Evolutionary conservation across 2,113 vertebrate genomes (phyloP).

Genomic region (Syngnathus typhle): DNA sequence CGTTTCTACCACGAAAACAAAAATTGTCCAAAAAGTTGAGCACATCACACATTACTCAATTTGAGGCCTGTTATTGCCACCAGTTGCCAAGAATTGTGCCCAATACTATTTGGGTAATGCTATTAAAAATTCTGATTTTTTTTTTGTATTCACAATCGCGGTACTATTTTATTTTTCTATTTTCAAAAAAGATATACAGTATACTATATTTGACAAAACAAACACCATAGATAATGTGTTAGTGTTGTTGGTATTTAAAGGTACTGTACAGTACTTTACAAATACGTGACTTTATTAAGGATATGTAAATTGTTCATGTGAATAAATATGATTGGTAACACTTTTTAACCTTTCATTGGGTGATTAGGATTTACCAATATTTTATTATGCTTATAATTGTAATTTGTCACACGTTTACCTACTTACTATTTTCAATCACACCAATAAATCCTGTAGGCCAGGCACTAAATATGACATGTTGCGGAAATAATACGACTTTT

Average conservation of each 20-base stretch:
- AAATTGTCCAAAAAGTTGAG: slow-evolving; percentile 55
- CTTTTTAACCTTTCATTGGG: background rate
- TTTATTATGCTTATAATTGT: background rate
- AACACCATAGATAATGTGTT: background rate
- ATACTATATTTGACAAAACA: background rate
- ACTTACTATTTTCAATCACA: background rate
- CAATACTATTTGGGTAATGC: background rate
- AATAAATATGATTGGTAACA: background rate
- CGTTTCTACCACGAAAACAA: slow-evolving; percentile 62
- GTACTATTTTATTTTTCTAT: background rate
- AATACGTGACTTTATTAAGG: background rate
- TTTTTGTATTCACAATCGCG: background rate
- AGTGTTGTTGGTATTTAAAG: background rate
- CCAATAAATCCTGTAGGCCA: background rate
- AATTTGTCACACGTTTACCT: background rate
- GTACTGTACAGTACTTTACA: background rate
- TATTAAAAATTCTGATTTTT: background rate
- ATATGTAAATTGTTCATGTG: background rate
- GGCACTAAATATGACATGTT: background rate
- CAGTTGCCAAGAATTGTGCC: background rate
- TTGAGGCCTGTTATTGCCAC: background rate
- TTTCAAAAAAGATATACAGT: background rate
- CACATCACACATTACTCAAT: slow-evolving; percentile 20
- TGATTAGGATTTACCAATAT: background rate
- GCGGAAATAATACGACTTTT: background rate